Base-by-base conservation (phyloP, 2,888 invertebrate genomes). In the Acanthopleura granulata region DNA sequence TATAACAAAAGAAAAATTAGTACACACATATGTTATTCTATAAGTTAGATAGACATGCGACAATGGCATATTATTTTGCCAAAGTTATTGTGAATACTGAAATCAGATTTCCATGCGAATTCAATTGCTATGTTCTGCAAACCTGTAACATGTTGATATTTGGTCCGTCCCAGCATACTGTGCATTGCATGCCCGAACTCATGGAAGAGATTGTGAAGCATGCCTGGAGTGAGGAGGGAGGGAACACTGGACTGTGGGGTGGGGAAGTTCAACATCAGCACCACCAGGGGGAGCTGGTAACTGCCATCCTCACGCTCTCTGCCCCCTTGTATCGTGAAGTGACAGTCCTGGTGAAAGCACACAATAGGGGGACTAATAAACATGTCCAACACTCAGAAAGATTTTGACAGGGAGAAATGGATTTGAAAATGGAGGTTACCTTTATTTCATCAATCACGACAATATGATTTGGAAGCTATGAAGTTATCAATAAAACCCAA, bases 151-250 rank as follows among this genome's bases (percentile, higher is more conserved):
- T 99, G 99, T 91, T 99, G 99, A 91, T 98, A 96, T 78, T 94
- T 93, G 0, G 98, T 98, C 72, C 98, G 93, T 1, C 97, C 99
- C 82, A 99, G 91, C 97, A 99, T 98, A 25, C 98, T 98, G 91
- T 99, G 99, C 93, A 99, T 94, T 22, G 99, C 99, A 92, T 99
- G 99, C 0, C 99, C 99, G 94, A 97, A 95, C 92, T 99, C 99
- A 90, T 99, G 99, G 91, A 99, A 99, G 81, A 99, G 92, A 92
- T 98, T 99, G 91, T 99, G 98, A 14, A 98, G 95, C 86, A 95
- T 95, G 25, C 94, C 93, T 0, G 96, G 95, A 30, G 94, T 93
- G 74, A 99, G 92, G 73, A 98, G 91, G 66, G 96, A 95, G 0
- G 90, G 90, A 6, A 79, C 77, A 0, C 96, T 96, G 93, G 94